Evolutionary conservation across 1,140 invertebrate species (phyloP).

Genomic region (Tetramorium parvispinum): DNA sequence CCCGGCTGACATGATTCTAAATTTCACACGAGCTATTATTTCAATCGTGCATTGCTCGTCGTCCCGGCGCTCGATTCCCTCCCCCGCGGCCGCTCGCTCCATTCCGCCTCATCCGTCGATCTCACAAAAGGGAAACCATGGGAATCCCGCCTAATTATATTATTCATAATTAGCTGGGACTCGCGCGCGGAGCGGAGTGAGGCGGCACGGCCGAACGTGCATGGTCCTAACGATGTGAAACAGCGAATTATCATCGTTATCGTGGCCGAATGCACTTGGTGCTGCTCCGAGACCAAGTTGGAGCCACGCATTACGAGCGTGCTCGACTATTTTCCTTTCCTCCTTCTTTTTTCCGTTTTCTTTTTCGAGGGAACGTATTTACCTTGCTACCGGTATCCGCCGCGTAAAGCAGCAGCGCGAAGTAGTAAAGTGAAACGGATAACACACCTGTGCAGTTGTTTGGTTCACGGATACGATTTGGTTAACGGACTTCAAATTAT

Average conservation of each 20-base stretch:
- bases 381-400: conserved; percentile 18
- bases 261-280: conserved; percentile 31
- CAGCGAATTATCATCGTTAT: conserved; percentile 42
- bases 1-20: conserved; percentile 40
- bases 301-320: background rate
- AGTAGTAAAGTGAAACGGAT: conserved; percentile 50
- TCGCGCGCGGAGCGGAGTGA: conserved; percentile 18
- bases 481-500: conserved; percentile 48
- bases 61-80: background rate
- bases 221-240: conserved; percentile 71
- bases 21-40: conserved; percentile 56
- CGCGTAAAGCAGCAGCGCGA: conserved; percentile 23
- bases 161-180: conserved; percentile 78
- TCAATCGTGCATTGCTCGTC: conserved; percentile 26
- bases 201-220: conserved; percentile 14
- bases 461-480: conserved; percentile 37
- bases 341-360: background rate
- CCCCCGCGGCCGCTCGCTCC: background rate
- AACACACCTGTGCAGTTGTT: conserved; percentile 49
- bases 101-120: conserved; percentile 34
- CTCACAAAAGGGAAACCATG: conserved; percentile 78
- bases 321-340: background rate
- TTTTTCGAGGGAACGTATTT: background rate
- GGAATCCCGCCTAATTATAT: conserved; percentile 77
- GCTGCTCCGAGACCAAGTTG: background rate